Evolutionary conservation across 53 echinoderm and acorn worm species (phyloP).

Genomic region (Temnopleurus reevesii): DNA sequence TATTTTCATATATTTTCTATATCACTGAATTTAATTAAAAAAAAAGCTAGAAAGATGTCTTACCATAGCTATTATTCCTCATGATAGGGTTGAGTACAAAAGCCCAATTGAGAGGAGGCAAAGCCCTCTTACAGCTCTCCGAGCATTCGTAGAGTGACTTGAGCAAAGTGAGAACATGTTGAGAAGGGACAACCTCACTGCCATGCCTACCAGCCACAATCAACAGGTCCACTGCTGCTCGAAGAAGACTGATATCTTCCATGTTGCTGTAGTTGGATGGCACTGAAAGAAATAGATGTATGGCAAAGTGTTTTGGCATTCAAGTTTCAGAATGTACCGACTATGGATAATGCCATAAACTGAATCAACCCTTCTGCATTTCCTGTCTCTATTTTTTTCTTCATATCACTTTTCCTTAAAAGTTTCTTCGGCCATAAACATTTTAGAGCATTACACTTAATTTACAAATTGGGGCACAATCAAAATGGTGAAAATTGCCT

Average conservation of each 20-base stretch:
- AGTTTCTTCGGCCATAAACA: too few species aligned
- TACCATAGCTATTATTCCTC: constrained; percentile 76
- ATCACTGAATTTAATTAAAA: too few species aligned
- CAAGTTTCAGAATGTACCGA: too few species aligned
- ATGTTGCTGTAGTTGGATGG: constrained; percentile 84
- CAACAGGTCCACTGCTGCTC: constrained; percentile 75
- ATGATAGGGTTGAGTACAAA: constrained; percentile 78
- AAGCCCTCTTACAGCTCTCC: constrained; percentile 12
- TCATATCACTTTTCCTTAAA: too few species aligned
- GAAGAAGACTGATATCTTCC: constrained; percentile 76
- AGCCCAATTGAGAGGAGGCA: constrained; percentile 95
- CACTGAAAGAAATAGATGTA: constrained; percentile 52
- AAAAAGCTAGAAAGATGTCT: background rate
- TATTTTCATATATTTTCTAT: too few species aligned
- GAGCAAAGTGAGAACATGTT: constrained; percentile 58
- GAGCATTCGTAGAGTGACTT: constrained; percentile 52
- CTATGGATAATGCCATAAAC: too few species aligned
- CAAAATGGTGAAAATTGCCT: too few species aligned
- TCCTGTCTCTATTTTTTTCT: too few species aligned
- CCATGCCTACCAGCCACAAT: constrained; percentile 70
- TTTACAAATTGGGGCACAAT: too few species aligned
- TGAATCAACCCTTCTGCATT: too few species aligned
- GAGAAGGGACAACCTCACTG: constrained; percentile 65
- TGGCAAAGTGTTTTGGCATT: too few species aligned
- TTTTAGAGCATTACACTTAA: too few species aligned